Evolutionary conservation across 2,888 invertebrate genomes (phyloP), one percentile per base, ranked within the genome.

Genomic region (Drosophila neonasuta): DNA sequence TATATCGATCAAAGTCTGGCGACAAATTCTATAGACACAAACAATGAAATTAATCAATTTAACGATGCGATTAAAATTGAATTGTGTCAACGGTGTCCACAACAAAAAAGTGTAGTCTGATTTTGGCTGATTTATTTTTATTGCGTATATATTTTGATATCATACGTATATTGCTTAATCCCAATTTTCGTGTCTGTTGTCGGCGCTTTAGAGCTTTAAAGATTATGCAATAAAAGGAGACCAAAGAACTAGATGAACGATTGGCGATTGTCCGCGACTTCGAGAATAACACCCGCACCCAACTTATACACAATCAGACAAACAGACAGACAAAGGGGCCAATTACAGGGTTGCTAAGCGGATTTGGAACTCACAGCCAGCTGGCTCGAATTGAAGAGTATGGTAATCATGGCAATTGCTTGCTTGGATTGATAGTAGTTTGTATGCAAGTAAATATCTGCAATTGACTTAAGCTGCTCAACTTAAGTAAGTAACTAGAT

Each of bases 291-390:
- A 41, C 61, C 15, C 56, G 41, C 46, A 42, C 60, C 13, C 56
- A 34, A 48, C 15, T 1, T 45, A 55, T 13, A 24, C 15, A 10
- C 17, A 32, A n/a, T 24, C 7, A 32, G 6, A 11, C 8, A 7
- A 34, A 49, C 60, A 44, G 59, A 54, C 61, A 68, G 72, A 52
- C 52, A 54, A 32, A 50, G 44, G 49, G 30, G 67, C 71, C 81
- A 81, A 84, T 86, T 84, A 80, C 79, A 68, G 61, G 67, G 74
- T 76, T 77, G 77, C 81, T 84, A 86, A 86, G 84, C 81, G 87
- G 81, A 81, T 81, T 86, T 71, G 5, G 11, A 52, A 15, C 29
- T 59, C 20, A 34, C 15, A 46, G 64, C 59, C 24, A 52, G 41
- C 44, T 60, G 52, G 45, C 60, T 54, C 41, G 17, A 36, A 49